These are phyloP conservation scores for Drosophila ezoana DNA, from an alignment of 2,888 invertebrate species.

Conservation along the genomic window DNA sequence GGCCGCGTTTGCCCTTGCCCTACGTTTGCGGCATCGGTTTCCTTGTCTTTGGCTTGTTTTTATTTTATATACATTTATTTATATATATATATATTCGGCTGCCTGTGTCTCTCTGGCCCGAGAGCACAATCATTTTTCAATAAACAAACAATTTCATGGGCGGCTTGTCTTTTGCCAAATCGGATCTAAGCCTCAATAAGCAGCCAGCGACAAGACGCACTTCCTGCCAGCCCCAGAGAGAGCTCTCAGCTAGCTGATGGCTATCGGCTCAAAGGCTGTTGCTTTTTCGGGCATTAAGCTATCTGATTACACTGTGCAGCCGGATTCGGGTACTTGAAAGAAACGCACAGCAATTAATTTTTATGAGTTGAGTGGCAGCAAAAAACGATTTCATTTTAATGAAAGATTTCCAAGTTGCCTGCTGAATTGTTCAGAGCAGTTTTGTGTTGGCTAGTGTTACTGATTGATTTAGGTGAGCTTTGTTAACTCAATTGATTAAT, in stretches of 20 bases:
- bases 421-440: neutral
- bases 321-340: conserved; percentile 13
- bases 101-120: conserved; percentile 27
- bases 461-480: conserved; percentile 52
- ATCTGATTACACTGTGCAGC: conserved; percentile 60
- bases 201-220: conserved; percentile 79
- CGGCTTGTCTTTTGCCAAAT: conserved; percentile 77
- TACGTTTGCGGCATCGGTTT: conserved; percentile 48
- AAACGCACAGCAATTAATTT: conserved; percentile 8
- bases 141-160: conserved; percentile 81
- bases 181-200: conserved; percentile 81
- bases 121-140: conserved; percentile 77
- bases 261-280: conserved; percentile 56
- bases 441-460: conserved; percentile 34
- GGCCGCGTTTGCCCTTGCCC: conserved; percentile 16
- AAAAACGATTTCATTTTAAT: neutral
- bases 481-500: conserved; percentile 65
- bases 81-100: conserved; percentile 30
- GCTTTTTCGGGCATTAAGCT: conserved; percentile 29
- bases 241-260: conserved; percentile 52
- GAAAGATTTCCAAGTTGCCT: neutral
- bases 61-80: conserved; percentile 20
- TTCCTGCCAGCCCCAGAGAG: conserved; percentile 56
- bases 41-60: conserved; percentile 52
- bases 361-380: neutral